Evolutionary conservation across 2,888 invertebrate species (phyloP), one percentile per base, ranked within the genome.

Genomic region (Tetragnatha montana): DNA sequence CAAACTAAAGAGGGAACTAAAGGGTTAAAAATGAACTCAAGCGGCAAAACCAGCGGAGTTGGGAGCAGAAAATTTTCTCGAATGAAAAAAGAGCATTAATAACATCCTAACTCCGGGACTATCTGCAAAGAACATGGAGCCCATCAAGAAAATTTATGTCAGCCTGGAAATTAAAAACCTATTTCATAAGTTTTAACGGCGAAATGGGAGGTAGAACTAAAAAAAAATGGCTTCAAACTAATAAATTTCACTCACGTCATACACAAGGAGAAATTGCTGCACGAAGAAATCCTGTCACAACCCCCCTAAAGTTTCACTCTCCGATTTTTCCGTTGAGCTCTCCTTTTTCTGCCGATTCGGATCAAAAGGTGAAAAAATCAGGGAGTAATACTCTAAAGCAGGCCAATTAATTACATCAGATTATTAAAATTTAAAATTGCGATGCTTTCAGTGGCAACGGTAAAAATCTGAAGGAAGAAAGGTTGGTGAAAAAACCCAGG

Each of bases 361-460:
- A 89, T 89, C 89, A 89, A 85, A 85, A 19, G 68, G 49, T 12
- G 69, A 50, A 49, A 51, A 83, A 82, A 88, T 80, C 68, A 12
- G 60, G 83, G 74, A 74, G 68, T 86, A 80, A 71, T 70, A n/a
- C 75, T 12, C 19, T 21, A 85, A 69, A 76, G 89, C 47, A 79
- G 74, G 85, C 76, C 81, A 60, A 84, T 89, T 89, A 89, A 89
- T 89, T 89, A 85, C 70, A 22, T 81, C 19, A 81, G 81, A 89
- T 89, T 89, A 89, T 89, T 89, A 89, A 89, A 89, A 89, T 85
- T 85, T 78, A 78, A 85, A 76, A 78, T 76, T 78, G 60, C 73
- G 19, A 19, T 68, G 47, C 60, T 22, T 8, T 22, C 21, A 49
- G 70, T 49, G 69, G 49, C 14, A 71, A 81, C 6, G 76, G 69